Evolutionary conservation across 2,888 invertebrate species (phyloP), one percentile per base, ranked within the genome.

Genomic region (Proisotoma minuta): DNA sequence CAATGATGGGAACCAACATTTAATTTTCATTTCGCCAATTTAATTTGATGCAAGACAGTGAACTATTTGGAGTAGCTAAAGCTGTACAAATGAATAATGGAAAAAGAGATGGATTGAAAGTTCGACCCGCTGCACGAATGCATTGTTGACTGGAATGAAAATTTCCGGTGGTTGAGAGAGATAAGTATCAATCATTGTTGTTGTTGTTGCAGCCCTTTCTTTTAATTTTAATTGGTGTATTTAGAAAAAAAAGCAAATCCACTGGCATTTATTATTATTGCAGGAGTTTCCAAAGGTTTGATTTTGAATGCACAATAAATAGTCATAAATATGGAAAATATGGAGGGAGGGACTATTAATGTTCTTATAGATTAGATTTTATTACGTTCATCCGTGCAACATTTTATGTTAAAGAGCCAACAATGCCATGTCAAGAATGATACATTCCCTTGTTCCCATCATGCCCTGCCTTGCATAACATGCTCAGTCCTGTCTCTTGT

Each of bases 151-250:
- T 47, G 48, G 50, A 52, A 49, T 58, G 29, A 56, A 56, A 56
- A 43, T 56, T 56, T 69, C 66, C 66, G 66, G 66, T 66, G 59
- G 63, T 56, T 61, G 51, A 68, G 61, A 59, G 59, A 62, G 69
- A 66, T 66, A 54, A 56, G 43, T 56, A 66, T 69, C 66, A 62
- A 69, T 66, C 66, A 64, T 62, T 57, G 43, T 63, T 61, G 23
- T 49, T 49, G 23, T 49, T 22, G 3, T 49, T 34, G 63, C 57
- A 60, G 61, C 56, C 60, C 61, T 58, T 63, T 59, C 58, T 59
- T 54, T 60, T 51, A 57, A 64, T 60, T 64, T 66, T 66, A 66
- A 66, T 66, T 66, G 65, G 65, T 59, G 58, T 57, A 60, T 64
- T 58, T 60, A 64, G 53, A 60, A 49, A 49, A 58, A 60, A 53